Evolutionary conservation across 2,797 vertebrate genomes (phyloP), one percentile per base, ranked within the genome.

Genomic region (Danio albolineatus): DNA sequence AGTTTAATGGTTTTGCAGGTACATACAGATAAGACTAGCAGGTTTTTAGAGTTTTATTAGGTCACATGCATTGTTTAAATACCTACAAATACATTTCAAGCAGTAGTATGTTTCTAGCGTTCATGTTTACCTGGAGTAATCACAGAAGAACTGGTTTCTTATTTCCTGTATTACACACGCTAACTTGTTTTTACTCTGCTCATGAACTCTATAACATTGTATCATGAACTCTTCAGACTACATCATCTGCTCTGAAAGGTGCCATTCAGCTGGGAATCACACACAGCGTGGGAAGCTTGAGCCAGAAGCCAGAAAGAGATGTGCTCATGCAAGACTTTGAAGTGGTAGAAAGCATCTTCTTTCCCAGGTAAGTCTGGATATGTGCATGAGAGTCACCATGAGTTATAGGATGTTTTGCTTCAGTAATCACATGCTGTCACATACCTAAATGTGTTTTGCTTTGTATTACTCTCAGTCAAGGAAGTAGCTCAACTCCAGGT

Each of bases 311-410:
- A 0, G 98, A 99, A 85, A 90, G 98, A 21, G 98, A 99, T 2
- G 97, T 99, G 41, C 95, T 99, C 81, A 96, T 99, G 93, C 97
- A 98, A 89, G 98, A 99, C 76, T 99, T 99, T 91, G 97, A 98
- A 10, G 97, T 97, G 48, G 96, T 98, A 19, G 98, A 99, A 88
- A 98, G 96, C 84, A 96, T 98, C 83, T 98, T 97, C 89, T 99
- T 99, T 85, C 98, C 98, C 0, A 92, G 94, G 97, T 96, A 65
- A 49, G 81, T 61, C 17, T 56, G 17, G 54, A 38, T 79, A 7
- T 17, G 36, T 48, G 13, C 64, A 13, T 51, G 7, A 65, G 17
- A 41, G 28, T 39, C 62, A 38, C 16, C 7, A 16, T 2, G 5
- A 51, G 59, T 7, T 17, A 19, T n/a, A 6, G 10, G n/a, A 46